Percentiles rank a stretch among this genome's conserved stretches.
phyloP scores from a whole-genome alignment of 1,140 invertebrate species.

The Calycopis cecrops region DNA sequence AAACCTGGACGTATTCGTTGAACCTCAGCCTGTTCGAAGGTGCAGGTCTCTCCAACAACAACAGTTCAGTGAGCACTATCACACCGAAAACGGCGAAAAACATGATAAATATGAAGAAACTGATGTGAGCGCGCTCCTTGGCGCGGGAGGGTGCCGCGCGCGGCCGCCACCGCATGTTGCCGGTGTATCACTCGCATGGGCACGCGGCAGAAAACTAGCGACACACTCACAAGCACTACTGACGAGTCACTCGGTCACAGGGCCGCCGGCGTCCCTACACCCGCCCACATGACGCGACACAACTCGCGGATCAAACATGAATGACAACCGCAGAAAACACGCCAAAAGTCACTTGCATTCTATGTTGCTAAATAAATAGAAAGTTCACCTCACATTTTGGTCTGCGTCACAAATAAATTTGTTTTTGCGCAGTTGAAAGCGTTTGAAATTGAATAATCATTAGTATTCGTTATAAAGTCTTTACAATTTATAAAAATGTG shows the following conservation, averaged over 20 bases:
- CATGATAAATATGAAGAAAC: conserved; percentile 91
- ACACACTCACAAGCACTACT: conserved; percentile 19
- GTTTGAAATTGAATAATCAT: too few relatives aligned
- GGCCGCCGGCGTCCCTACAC: conserved; percentile 32
- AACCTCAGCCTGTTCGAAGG: conserved; percentile 57
- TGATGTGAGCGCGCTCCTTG: conserved; percentile 87
- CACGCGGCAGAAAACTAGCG: conserved; percentile 28
- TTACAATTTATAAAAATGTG: too few relatives aligned
- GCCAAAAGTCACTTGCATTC: not conserved
- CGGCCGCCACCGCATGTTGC: conserved; percentile 58
- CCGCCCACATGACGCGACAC: conserved; percentile 33
- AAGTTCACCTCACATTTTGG: not conserved
- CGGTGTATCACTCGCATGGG: conserved; percentile 42
- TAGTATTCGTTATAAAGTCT: too few relatives aligned
- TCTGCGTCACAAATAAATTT: not conserved
- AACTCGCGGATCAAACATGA: conserved; percentile 41
- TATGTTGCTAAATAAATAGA: not conserved
- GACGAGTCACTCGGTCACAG: conserved; percentile 39
- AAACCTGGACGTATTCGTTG: conserved; percentile 77
- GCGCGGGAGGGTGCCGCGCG: conserved; percentile 69
- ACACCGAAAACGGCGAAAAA: conserved; percentile 92
- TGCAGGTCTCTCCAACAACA: conserved; percentile 79
- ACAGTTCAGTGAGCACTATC: conserved; percentile 89
- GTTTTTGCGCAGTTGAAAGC: too few relatives aligned
- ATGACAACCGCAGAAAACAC: conserved; percentile 29